Conservation (phyloP, 2,797 vertebrate genomes). For the Hipposideros larvatus region DNA sequence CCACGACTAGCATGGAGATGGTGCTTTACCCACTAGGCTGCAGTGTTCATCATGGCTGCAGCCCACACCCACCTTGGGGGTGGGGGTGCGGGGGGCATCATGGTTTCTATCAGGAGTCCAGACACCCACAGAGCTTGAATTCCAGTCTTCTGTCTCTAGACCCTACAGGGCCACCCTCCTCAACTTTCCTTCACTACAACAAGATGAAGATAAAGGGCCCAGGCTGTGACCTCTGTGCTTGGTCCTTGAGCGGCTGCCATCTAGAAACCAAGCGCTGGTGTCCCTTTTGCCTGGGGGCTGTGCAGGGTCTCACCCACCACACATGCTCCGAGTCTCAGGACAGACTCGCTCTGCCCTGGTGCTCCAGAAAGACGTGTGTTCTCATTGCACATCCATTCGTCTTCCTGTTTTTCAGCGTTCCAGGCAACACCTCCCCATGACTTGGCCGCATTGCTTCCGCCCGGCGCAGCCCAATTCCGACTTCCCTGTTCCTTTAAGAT, state of each 20-base stretch:
- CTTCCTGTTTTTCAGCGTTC: background rate
- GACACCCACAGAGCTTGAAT: background rate
- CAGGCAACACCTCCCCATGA: too few species aligned
- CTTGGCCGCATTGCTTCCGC: too few species aligned
- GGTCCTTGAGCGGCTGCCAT: background rate
- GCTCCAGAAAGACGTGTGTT: background rate
- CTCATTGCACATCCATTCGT: too few species aligned
- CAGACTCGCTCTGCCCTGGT: background rate
- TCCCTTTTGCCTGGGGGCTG: rapidly evolving
- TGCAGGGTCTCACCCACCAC: background rate
- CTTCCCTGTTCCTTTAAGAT: background rate
- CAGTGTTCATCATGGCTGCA: rapidly evolving
- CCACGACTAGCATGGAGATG: rapidly evolving
- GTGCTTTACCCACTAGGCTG: rapidly evolving
- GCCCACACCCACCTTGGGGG: rapidly evolving
- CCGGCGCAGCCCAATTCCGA: rapidly evolving
- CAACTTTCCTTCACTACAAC: too few species aligned
- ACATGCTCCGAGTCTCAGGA: rapidly evolving
- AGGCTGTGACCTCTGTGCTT: background rate
- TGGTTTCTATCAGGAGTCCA: background rate
- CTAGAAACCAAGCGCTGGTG: background rate
- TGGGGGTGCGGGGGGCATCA: too few species aligned
- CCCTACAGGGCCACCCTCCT: background rate
- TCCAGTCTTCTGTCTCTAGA: background rate
- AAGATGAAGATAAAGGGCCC: too few species aligned